Evolutionary conservation across 1,140 invertebrate genomes (phyloP), one percentile per base, ranked within the genome.

Genomic region (Apis florea): DNA sequence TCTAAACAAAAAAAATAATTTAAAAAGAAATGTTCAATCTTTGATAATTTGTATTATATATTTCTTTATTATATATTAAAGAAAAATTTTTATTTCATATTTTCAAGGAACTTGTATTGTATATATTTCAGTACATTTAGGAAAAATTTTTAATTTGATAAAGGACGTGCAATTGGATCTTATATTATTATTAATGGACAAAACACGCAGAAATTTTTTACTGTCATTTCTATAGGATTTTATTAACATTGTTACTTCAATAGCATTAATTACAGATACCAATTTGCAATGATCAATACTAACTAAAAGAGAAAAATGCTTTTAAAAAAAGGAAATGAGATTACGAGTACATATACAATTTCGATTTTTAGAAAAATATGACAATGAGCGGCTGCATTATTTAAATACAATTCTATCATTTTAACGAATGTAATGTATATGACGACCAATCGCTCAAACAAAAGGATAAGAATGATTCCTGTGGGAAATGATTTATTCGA

Each of bases 191-290:
- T 81, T 21, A 59, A 75, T 75, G 26, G 31, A 67, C 47, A 75
- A 5, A n/a, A 67, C n/a, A 74, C 24, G 61, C 17, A 40, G 9
- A 56, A 24, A 40, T 40, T 4, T 13, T 68, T 53, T 63, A 47
- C 53, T 75, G 40, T 75, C 21, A 49, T 75, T 81, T 81, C 79
- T 81, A 81, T 74, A 75, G 79, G 54, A 67, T 81, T 81, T 81
- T 81, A 81, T 74, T 81, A 81, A 81, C 79, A 81, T 75, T 68
- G 63, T 81, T 75, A 75, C 73, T 67, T 56, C 72, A 61, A 56
- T 81, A 75, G 24, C 66, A 75, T 80, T 75, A 58, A 75, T 81
- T 81, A 81, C 72, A 81, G 54, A 74, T 81, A 75, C 72, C 71
- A 81, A 67, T 81, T 81, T 66, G 72, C 54, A 75, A 75, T 75